These are phyloP conservation scores for Meganola albula DNA, from an alignment of 2,888 invertebrate species.

Conservation along the genomic window DNA sequence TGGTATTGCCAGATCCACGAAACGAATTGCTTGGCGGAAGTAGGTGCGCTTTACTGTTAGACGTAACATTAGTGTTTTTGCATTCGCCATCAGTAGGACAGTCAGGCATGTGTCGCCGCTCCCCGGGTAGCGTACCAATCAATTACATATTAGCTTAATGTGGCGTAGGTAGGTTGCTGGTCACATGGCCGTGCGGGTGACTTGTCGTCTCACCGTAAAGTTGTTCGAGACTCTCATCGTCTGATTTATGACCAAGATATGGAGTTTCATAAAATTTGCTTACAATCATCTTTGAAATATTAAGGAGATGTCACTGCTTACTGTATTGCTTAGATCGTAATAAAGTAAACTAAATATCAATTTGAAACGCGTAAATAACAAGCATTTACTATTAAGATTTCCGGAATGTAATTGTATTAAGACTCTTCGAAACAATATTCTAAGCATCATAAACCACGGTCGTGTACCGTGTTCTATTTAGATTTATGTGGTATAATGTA, in stretches of 20 bases:
- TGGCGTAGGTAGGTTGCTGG: conserved; percentile 57
- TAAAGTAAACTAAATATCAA: conserved; percentile 24
- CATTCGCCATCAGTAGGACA: conserved; percentile 66
- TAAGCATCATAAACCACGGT: conserved; percentile 38
- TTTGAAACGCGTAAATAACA: conserved; percentile 24
- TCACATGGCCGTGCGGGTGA: too few relatives aligned
- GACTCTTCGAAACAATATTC: conserved; percentile 34
- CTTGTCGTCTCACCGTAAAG: too few relatives aligned
- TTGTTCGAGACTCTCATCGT: conserved; percentile 44
- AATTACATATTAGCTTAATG: conserved; percentile 76
- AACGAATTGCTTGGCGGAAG: conserved; percentile 50
- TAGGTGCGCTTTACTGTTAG: conserved; percentile 55
- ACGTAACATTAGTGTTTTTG: conserved; percentile 72
- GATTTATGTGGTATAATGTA: conserved; percentile 45
- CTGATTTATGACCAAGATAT: conserved; percentile 44
- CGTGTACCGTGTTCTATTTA: conserved; percentile 36
- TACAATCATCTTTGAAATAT: too few relatives aligned
- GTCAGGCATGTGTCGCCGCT: conserved; percentile 55
- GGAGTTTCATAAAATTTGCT: too few relatives aligned
- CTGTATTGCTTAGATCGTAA: conserved; percentile 3
- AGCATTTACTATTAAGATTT: conserved; percentile 30
- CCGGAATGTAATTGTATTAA: conserved; percentile 32
- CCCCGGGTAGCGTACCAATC: conserved; percentile 66
- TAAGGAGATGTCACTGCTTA: too few relatives aligned
- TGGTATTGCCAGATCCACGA: too few relatives aligned